Percentiles rank a stretch among this genome's conserved stretches.
These are phyloP conservation scores for Abrostola tripartita DNA, from an alignment of 2,888 invertebrate genomes.

Conservation along the genomic window DNA sequence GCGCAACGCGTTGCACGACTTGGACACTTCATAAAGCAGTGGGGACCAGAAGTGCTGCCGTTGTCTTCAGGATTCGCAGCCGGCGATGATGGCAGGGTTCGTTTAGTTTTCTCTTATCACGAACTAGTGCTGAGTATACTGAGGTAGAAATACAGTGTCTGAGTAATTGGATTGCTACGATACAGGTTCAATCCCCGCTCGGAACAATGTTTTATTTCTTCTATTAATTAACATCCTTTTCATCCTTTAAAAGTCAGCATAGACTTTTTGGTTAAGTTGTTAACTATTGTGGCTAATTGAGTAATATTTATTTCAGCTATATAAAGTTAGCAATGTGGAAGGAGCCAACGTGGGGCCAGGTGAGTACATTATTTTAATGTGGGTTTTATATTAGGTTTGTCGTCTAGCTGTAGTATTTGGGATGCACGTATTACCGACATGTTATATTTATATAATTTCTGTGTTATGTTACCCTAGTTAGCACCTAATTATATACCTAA, in stretches of 20 bases:
- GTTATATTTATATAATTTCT: no score
- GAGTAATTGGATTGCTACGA: neutral
- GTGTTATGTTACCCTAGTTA: no score
- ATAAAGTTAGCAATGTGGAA: slow-evolving; percentile 72
- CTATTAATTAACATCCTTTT: no score
- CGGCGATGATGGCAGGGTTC: slow-evolving; percentile 82
- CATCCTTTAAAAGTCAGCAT: no score
- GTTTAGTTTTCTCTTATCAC: slow-evolving; percentile 1
- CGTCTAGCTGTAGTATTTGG: neutral
- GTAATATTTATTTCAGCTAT: slow-evolving; percentile 73
- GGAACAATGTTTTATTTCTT: no score
- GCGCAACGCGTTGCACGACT: slow-evolving; percentile 91
- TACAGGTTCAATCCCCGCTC: neutral
- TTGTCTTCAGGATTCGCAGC: slow-evolving; percentile 79
- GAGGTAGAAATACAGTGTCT: neutral
- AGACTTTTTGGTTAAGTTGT: no score
- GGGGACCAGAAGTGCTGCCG: slow-evolving; percentile 90
- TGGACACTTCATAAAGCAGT: slow-evolving; percentile 90
- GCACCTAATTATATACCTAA: no score
- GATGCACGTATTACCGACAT: neutral
- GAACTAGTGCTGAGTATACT: neutral
- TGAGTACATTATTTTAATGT: slow-evolving; percentile 46
- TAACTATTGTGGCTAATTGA: neutral
- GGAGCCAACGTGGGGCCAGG: slow-evolving; percentile 72
- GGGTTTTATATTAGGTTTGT: no score